phyloP scores from a whole-genome alignment of 2,888 invertebrate genomes.

The Dione vanillae region DNA sequence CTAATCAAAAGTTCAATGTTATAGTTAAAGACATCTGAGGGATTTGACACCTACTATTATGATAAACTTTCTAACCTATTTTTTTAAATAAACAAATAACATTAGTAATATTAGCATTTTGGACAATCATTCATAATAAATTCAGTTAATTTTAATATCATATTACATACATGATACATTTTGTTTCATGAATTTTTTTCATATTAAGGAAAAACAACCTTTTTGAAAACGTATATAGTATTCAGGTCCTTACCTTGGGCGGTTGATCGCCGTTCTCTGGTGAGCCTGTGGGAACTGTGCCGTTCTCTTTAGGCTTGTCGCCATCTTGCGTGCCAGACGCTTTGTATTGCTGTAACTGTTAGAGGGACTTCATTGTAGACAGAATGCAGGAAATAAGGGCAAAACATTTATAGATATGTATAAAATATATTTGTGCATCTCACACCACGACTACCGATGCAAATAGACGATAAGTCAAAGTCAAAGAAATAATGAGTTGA shows the following conservation, averaged over 20 bases:
- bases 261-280: constrained; percentile 81
- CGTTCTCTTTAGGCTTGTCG: constrained; percentile 91
- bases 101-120: constrained; percentile 14
- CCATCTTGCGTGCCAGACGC: constrained; percentile 86
- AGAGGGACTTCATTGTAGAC: not conserved
- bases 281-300: constrained; percentile 86
- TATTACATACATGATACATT: constrained; percentile 18
- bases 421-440: not conserved
- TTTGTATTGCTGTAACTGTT: constrained; percentile 93
- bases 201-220: not conserved
- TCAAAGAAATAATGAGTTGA: not conserved
- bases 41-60: no score
- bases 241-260: constrained; percentile 35
- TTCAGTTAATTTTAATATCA: constrained; percentile 19
- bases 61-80: no score
- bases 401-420: not conserved
- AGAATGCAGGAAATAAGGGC: constrained; percentile 13
- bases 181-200: not conserved
- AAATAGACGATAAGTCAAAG: constrained; percentile 6
- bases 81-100: not conserved
- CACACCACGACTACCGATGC: constrained; percentile 21
- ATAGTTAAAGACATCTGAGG: not conserved
- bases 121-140: not conserved
- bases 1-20: not conserved
- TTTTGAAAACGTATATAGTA: not conserved